Evolutionary conservation across 1,140 invertebrate genomes (phyloP).

Genomic region (Hyles euphorbiae): DNA sequence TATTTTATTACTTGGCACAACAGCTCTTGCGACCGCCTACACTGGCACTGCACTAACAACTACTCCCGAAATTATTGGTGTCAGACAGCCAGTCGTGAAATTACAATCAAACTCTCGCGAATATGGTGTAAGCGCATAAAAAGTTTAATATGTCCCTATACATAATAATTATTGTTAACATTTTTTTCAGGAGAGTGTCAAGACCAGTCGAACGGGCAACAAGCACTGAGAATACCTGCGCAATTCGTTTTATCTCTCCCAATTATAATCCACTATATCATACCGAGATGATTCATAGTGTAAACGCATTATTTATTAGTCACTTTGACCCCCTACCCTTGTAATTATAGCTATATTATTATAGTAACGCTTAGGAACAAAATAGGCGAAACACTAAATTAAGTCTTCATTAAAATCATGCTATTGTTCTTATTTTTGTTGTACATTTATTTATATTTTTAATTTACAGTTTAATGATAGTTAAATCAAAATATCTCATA

Average conservation of each 20-base stretch:
- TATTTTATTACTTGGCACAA: too few species aligned
- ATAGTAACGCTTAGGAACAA: conserved; percentile 28
- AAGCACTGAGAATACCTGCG: conserved; percentile 29
- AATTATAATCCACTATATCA: conserved; percentile 44
- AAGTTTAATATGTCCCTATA: neutral
- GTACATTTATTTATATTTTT: neutral
- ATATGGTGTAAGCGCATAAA: neutral
- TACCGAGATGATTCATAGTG: conserved; percentile 58
- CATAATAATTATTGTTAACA: neutral
- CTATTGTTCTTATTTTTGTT: conserved; percentile 4
- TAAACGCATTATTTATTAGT: conserved; percentile 13
- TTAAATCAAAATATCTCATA: neutral
- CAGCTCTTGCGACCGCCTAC: too few species aligned
- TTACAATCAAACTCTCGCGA: too few species aligned
- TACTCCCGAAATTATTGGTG: too few species aligned
- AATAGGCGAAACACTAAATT: conserved; percentile 9
- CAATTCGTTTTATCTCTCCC: conserved; percentile 20
- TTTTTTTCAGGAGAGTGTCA: conserved; percentile 59
- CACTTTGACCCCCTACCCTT: conserved; percentile 25
- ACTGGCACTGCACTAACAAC: too few species aligned
- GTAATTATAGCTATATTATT: conserved; percentile 30
- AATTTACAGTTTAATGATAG: neutral
- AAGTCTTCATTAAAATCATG: neutral
- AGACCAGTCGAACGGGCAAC: conserved; percentile 52
- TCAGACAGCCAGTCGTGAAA: too few species aligned